These are phyloP conservation scores for Xylophagus ater DNA, from an alignment of 2,888 invertebrate genomes.

Conservation along the genomic window DNA sequence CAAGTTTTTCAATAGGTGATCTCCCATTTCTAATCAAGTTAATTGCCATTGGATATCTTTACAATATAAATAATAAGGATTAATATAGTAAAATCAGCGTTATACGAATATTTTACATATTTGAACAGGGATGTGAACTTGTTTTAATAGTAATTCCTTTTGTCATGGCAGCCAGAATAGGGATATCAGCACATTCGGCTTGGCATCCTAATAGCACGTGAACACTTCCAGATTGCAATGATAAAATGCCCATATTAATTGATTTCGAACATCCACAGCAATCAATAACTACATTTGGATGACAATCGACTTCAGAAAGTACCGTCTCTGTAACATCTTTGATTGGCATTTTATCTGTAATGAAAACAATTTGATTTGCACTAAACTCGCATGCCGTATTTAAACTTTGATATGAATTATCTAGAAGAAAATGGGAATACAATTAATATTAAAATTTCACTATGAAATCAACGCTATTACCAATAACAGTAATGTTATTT, in stretches of 20 bases:
- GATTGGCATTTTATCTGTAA: constrained; percentile 17
- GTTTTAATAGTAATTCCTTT: constrained; percentile 29
- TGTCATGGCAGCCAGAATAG: constrained; percentile 29
- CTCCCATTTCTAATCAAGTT: too few relatives aligned
- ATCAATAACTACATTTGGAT: constrained; percentile 30
- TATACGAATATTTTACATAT: too few relatives aligned
- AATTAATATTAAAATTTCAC: too few relatives aligned
- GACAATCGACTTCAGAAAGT: constrained; percentile 19
- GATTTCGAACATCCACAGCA: constrained; percentile 27
- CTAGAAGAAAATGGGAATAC: too few relatives aligned
- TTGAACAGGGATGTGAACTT: constrained; percentile 30
- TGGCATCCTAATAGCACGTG: constrained; percentile 29
- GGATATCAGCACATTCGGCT: constrained; percentile 29
- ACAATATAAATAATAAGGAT: too few relatives aligned
- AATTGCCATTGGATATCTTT: too few relatives aligned
- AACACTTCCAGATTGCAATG: constrained; percentile 25
- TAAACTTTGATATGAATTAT: too few relatives aligned
- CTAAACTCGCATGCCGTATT: too few relatives aligned
- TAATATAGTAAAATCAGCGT: too few relatives aligned
- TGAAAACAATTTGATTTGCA: constrained; percentile 20
- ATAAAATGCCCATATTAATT: constrained; percentile 28
- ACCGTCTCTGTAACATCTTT: constrained; percentile 23
- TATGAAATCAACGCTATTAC: too few relatives aligned
- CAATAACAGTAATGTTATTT: constrained; percentile 24
- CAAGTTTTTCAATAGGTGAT: too few relatives aligned